A percentile compares a stretch with the other conserved stretches of the same genome.
Conservation (phyloP, 2,888 invertebrate genomes). For the Ectemnius cavifrons region DNA sequence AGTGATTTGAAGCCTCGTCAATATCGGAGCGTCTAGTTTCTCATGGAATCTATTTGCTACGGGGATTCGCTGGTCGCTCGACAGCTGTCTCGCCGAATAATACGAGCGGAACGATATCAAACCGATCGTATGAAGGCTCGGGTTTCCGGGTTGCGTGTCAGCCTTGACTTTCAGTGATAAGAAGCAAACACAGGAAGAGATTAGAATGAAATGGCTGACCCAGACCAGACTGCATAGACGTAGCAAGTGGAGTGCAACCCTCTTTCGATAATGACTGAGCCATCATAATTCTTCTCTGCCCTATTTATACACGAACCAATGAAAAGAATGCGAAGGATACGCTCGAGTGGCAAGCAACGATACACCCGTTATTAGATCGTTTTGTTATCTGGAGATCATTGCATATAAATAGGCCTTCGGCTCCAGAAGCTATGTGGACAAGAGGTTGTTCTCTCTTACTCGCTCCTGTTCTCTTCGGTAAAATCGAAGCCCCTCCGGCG, state of each 20-base stretch:
- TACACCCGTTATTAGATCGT: slow-evolving; percentile 57
- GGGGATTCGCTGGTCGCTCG: slow-evolving; percentile 1
- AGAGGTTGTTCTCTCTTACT: too few relatives aligned
- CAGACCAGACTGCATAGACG: slow-evolving; percentile 40
- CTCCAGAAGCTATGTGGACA: slow-evolving; percentile 43
- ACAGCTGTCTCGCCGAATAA: slow-evolving; percentile 38
- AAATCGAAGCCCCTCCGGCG: slow-evolving; percentile 27
- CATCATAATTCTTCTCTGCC: slow-evolving; percentile 38
- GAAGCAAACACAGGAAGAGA: slow-evolving; percentile 51
- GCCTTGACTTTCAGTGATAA: slow-evolving; percentile 49
- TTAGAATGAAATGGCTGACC: slow-evolving; percentile 34
- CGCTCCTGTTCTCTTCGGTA: too few relatives aligned
- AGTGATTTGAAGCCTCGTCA: slow-evolving; percentile 65
- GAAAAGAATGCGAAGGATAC: slow-evolving; percentile 56
- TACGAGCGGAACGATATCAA: slow-evolving; percentile 41
- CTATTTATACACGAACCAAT: slow-evolving; percentile 33
- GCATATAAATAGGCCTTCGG: slow-evolving; percentile 32
- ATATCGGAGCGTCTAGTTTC: slow-evolving; percentile 33
- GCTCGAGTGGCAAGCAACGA: slow-evolving; percentile 48
- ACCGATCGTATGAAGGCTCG: slow-evolving; percentile 42
- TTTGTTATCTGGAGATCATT: slow-evolving; percentile 55
- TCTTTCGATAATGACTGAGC: not conserved
- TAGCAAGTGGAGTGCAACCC: not conserved
- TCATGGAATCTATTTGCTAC: slow-evolving; percentile 8
- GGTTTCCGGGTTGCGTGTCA: slow-evolving; percentile 53